These are phyloP conservation scores for Mus caroli DNA, from an alignment of 2,797 vertebrate species.

Conservation along the genomic window DNA sequence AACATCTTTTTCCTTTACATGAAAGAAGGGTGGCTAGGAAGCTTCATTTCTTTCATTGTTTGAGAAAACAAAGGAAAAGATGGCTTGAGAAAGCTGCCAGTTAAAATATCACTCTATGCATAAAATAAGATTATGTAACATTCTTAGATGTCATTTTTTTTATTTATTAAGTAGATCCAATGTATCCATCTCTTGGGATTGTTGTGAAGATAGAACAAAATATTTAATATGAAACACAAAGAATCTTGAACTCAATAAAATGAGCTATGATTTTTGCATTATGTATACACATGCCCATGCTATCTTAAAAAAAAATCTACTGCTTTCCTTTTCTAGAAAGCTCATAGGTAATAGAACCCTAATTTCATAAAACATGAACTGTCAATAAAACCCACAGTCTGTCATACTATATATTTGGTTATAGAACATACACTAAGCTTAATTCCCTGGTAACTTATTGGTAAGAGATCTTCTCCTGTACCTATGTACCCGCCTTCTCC, in stretches of 20 bases:
- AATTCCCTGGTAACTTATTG: neutral
- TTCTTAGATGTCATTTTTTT: neutral
- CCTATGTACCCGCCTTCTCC: neutral
- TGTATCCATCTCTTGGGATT: neutral
- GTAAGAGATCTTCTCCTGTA: neutral
- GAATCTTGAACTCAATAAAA: neutral
- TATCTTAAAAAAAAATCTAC: slow-evolving; percentile 35
- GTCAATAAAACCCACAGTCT: neutral
- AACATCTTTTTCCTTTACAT: neutral
- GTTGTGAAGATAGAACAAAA: slow-evolving; percentile 16
- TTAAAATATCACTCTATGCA: slow-evolving; percentile 23
- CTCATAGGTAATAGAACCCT: neutral
- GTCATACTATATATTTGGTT: neutral
- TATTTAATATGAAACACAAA: slow-evolving; percentile 8
- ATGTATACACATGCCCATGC: neutral
- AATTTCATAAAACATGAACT: neutral
- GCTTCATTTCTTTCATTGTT: slow-evolving; percentile 33
- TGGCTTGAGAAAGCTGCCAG: neutral
- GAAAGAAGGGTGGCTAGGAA: slow-evolving; percentile 3
- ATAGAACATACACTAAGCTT: neutral
- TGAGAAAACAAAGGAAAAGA: slow-evolving; percentile 53
- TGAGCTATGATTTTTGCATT: neutral
- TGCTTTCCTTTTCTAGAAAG: slow-evolving; percentile 35
- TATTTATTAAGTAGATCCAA: slow-evolving; percentile 45
- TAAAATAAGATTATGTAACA: slow-evolving; percentile 8